Evolutionary conservation across 2,888 invertebrate species (phyloP).

Genomic region (Bursaphelenchus okinawaensis): DNA sequence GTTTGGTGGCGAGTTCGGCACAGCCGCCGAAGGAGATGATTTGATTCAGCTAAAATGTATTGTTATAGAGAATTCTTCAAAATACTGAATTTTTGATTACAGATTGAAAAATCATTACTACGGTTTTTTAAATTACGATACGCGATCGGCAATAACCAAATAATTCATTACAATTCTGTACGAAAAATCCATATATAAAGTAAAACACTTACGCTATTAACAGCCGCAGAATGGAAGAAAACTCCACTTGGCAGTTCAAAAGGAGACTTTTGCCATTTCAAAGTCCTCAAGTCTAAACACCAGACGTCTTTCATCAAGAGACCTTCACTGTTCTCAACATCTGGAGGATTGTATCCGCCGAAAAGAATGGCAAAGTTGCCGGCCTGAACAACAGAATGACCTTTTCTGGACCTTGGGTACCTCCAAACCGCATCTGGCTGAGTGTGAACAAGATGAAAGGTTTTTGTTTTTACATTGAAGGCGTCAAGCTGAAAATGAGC

Average conservation of each 20-base stretch:
- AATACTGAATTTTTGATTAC: no score
- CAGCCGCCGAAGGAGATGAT: not conserved
- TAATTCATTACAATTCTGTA: no score
- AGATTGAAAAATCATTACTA: no score
- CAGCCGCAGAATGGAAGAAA: constrained; percentile 39
- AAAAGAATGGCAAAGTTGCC: constrained; percentile 24
- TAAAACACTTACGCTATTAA: constrained; percentile 27
- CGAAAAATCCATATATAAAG: not conserved
- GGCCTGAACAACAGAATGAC: constrained; percentile 29
- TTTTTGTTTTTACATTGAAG: constrained; percentile 21
- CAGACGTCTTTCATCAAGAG: constrained; percentile 30
- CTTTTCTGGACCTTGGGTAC: constrained; percentile 26
- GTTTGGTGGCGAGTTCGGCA: not conserved
- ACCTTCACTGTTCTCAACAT: not conserved
- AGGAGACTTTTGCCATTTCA: constrained; percentile 28
- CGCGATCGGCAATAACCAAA: no score
- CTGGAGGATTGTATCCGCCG: constrained; percentile 27
- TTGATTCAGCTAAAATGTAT: not conserved
- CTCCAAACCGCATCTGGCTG: constrained; percentile 21
- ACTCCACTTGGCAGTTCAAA: constrained; percentile 25
- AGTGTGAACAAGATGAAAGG: constrained; percentile 14
- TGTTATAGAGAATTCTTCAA: no score
- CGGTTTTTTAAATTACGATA: no score
- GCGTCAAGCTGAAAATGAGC: constrained; percentile 19
- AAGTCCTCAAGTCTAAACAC: constrained; percentile 33